Conservation (phyloP, 2,797 vertebrate genomes). For the Setipinna tenuifilis region DNA sequence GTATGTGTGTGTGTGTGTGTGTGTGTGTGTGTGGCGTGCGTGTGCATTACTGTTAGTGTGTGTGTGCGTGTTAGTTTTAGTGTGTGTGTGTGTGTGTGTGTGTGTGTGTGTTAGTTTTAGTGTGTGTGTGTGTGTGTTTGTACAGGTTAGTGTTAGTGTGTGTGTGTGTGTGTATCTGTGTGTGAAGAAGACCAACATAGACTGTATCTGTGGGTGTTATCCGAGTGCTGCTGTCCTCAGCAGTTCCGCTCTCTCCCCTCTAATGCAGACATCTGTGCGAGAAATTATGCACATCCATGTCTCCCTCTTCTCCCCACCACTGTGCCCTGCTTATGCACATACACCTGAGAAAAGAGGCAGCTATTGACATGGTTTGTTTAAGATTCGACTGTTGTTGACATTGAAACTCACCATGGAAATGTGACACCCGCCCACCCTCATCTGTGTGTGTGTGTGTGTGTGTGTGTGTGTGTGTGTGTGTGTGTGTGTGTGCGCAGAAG, state of each 20-base stretch:
- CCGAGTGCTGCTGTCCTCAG: conserved; percentile 53
- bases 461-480: background rate
- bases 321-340: background rate
- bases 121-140: background rate
- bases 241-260: conserved; percentile 56
- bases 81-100: no score
- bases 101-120: background rate
- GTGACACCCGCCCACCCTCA: background rate
- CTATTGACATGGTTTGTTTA: background rate
- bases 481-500: background rate
- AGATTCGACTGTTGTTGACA: background rate
- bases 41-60: no score
- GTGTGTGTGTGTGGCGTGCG: background rate
- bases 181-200: background rate
- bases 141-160: background rate
- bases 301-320: conserved; percentile 15
- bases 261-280: conserved; percentile 62
- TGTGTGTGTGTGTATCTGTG: background rate
- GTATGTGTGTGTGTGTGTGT: conserved; percentile 32
- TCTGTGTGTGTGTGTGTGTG: background rate
- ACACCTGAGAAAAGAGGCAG: background rate
- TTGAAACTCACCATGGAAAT: conserved; percentile 24
- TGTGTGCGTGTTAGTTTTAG: no score
- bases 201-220: conserved; percentile 29
- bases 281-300: conserved; percentile 53